Conservation (phyloP, 2,888 invertebrate species). For the Chloroclysta siterata region DNA sequence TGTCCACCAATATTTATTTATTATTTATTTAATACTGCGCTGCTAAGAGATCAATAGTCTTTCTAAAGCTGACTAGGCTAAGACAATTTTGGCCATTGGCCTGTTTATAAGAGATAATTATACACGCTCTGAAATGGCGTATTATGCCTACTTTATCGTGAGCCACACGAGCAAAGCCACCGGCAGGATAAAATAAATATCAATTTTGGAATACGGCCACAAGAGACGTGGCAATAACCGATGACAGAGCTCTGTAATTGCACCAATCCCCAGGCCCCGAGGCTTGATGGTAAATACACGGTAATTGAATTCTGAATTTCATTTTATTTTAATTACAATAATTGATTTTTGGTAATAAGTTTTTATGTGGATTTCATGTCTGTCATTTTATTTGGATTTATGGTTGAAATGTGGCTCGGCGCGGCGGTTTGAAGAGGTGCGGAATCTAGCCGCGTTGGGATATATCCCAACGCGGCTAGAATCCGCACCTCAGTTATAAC, state of each 20-base stretch:
- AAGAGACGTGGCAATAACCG: conserved; percentile 18
- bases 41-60: too few species aligned
- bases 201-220: conserved; percentile 16
- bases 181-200: conserved; percentile 7
- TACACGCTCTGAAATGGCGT: neutral
- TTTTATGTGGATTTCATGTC: too few species aligned
- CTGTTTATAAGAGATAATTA: too few species aligned
- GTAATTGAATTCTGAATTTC: conserved; percentile 29
- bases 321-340: conserved; percentile 27
- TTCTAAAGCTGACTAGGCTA: too few species aligned
- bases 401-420: too few species aligned
- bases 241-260: conserved; percentile 27
- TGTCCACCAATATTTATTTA: too few species aligned
- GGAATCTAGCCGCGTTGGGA: too few species aligned
- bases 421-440: neutral
- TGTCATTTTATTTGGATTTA: neutral
- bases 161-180: neutral
- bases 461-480: too few species aligned
- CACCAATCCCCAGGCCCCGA: conserved; percentile 22
- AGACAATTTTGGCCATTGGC: too few species aligned
- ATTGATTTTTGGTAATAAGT: conserved; percentile 24
- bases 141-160: neutral
- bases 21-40: too few species aligned
- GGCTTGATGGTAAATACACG: conserved; percentile 28
- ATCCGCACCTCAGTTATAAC: too few species aligned